These are phyloP conservation scores for Ochotona princeps DNA, from an alignment of 2,113 vertebrate species.

Conservation along the genomic window DNA sequence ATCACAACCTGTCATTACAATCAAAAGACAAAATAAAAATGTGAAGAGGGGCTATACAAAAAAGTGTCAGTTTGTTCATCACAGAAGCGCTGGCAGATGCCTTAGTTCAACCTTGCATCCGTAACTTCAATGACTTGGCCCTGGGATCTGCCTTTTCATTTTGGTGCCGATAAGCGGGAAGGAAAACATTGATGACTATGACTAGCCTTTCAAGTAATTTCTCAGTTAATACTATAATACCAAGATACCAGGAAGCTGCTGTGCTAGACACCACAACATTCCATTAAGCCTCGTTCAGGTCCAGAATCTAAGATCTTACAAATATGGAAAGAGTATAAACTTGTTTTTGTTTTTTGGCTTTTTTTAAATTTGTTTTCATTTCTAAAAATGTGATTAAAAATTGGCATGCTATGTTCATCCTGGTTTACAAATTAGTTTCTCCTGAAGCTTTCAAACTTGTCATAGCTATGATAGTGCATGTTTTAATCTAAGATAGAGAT, in stretches of 20 bases:
- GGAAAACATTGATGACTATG: background rate
- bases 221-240: background rate
- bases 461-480: background rate
- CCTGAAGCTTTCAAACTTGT: constrained; percentile 3
- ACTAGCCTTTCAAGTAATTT: constrained; percentile 7
- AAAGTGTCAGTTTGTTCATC: constrained; percentile 31
- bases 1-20: constrained; percentile 71
- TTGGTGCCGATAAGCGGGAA: background rate
- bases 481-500: background rate
- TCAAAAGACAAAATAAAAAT: constrained; percentile 66
- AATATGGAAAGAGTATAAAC: background rate
- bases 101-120: background rate
- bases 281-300: background rate
- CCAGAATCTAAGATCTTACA: constrained; percentile 8
- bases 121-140: background rate
- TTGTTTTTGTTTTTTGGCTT: no score
- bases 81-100: background rate
- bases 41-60: constrained; percentile 38
- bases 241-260: background rate
- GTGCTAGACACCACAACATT: background rate
- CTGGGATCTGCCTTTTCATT: background rate
- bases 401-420: background rate
- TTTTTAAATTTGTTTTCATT: background rate
- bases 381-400: background rate
- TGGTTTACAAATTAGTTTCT: background rate